Evolutionary conservation across 2,888 invertebrate species (phyloP).

Genomic region (Latrodectus elegans): DNA sequence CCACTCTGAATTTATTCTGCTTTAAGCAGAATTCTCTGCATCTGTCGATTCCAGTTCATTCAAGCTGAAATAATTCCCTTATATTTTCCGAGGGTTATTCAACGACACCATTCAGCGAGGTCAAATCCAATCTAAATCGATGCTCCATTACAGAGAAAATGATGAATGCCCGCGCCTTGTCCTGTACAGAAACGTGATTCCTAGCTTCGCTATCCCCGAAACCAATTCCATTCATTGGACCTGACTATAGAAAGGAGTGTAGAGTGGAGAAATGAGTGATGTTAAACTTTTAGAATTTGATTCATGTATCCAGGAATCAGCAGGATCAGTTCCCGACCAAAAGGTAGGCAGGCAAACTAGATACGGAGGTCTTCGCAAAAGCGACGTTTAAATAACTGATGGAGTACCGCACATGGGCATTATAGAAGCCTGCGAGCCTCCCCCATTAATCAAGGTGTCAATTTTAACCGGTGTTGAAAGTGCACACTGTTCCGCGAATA

Average conservation of each 20-base stretch:
- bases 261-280: neutral
- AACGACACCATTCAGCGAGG: too few species aligned
- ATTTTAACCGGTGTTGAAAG: conserved; percentile 67
- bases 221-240: neutral
- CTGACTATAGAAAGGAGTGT: neutral
- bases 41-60: too few species aligned
- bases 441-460: conserved; percentile 65
- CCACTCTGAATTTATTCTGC: too few species aligned
- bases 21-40: too few species aligned
- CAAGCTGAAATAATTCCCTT: too few species aligned
- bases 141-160: neutral
- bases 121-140: too few species aligned
- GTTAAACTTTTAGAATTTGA: conserved; percentile 40
- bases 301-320: conserved; percentile 33
- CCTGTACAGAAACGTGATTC: conserved; percentile 2
- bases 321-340: conserved; percentile 12
- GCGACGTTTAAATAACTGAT: conserved; percentile 57
- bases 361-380: conserved; percentile 25
- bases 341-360: neutral
- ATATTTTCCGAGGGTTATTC: too few species aligned
- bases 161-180: neutral
- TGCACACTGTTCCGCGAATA: conserved; percentile 57
- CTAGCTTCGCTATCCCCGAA: neutral
- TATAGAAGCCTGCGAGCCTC: neutral
- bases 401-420: conserved; percentile 28